Percentiles rank a stretch among this genome's conserved stretches.
phyloP scores from a whole-genome alignment of 1,140 invertebrate species.

The Sitobion miscanthi region DNA sequence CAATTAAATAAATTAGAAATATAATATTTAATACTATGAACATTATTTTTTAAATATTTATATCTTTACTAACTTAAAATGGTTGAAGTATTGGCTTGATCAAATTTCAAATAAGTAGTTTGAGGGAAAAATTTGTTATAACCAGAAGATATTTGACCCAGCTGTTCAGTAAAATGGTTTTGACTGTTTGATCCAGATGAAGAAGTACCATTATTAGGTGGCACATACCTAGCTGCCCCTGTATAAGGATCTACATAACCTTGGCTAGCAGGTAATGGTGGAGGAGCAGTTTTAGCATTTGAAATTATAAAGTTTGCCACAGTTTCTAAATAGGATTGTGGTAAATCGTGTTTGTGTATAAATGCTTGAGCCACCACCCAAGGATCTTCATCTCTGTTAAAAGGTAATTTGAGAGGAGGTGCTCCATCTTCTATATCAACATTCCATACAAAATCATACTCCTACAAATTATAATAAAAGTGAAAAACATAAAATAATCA shows the following conservation, averaged over 20 bases:
- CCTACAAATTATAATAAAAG: constrained; percentile 65
- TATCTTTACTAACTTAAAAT: constrained; percentile 66
- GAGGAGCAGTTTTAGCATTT: constrained; percentile 67
- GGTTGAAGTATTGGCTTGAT: constrained; percentile 70
- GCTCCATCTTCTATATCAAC: constrained; percentile 91
- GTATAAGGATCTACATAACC: constrained; percentile 82
- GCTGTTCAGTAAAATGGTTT: constrained; percentile 72
- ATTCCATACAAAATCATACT: constrained; percentile 95
- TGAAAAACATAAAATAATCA: constrained; percentile 8
- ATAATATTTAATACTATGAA: background rate
- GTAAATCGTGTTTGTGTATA: constrained; percentile 77
- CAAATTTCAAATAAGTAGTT: constrained; percentile 64
- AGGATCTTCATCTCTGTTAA: constrained; percentile 77
- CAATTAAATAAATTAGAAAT: background rate
- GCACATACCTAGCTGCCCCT: constrained; percentile 77
- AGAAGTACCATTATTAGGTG: constrained; percentile 62
- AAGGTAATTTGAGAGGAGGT: constrained; percentile 88
- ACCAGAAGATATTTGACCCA: constrained; percentile 57
- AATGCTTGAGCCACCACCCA: constrained; percentile 73
- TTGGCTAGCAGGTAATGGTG: constrained; percentile 62
- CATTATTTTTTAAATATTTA: background rate
- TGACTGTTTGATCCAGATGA: constrained; percentile 57
- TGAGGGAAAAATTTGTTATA: constrained; percentile 58
- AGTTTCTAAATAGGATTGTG: constrained; percentile 88
- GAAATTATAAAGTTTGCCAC: constrained; percentile 94